Base-by-base conservation (phyloP, 2,113 vertebrate species). In the Copsychus sechellarum region DNA sequence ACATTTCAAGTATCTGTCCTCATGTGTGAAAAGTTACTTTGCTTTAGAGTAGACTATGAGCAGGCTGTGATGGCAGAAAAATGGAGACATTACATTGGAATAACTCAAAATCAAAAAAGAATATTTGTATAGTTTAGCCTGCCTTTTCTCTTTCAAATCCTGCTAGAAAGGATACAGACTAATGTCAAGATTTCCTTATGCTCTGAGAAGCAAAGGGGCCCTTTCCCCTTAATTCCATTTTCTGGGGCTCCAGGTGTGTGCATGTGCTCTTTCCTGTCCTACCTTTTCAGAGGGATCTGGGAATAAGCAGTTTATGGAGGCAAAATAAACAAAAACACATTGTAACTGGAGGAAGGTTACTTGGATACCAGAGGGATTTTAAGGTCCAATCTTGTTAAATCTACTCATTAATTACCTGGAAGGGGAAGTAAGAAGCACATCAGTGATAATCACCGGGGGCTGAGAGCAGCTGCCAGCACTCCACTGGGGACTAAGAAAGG, bases 331-430 rank as follows among this genome's bases (percentile, higher is more conserved):
- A 92, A 88, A 86, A 94, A 26, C 70, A 78, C 70, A 73, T 7
- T 88, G 91, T 86, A 81, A 36, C 45, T 94, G 65, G n/a, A 66
- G 43, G 84, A 82, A 70, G 79, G 67, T 93, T 91, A 91, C 69
- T 83, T 86, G 65, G 85, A 73, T 84, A 92, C 93, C 84, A 84
- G 36, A 56, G 72, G 78, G 93, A 80, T 80, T 96, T 90, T 91
- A 93, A 95, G 82, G 74, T 80, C 38, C 89, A 82, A 60, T 81
- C 79, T 78, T 95, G 85, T 95, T 96, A 93, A 92, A 92, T 78
- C 56, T 89, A 92, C 83, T 96, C 93, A 92, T 96, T 97, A 97
- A 95, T 96, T 96, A 97, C 82, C 70, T 94, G 79, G 69, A 96
- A 93, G 36, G 48, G 83, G 77, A 96, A 96, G 76, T 81, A 90